Conservation (phyloP, 1,140 invertebrate species). For the Rhagoletis zephyria region DNA sequence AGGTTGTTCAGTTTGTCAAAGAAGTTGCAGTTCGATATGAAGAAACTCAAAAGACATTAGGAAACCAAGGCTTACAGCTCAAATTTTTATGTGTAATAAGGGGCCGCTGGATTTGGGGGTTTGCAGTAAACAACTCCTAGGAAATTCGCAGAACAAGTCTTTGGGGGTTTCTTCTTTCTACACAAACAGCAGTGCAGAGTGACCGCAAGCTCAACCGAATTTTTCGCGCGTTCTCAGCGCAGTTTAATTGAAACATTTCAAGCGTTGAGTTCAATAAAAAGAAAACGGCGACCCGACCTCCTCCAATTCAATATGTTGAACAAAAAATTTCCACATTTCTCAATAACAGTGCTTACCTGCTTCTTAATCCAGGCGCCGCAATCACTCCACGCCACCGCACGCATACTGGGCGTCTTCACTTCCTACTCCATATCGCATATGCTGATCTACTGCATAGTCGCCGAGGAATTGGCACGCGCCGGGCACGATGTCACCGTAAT, state of each 20-base stretch:
- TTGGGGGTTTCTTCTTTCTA: no score
- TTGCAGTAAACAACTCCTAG: no score
- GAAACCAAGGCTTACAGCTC: no score
- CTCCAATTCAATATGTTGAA: background rate
- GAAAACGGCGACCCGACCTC: no score
- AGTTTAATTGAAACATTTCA: background rate
- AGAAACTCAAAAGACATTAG: no score
- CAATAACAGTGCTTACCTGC: background rate
- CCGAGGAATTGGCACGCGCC: conserved; percentile 58
- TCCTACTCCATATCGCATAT: conserved; percentile 61
- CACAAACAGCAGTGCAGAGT: no score
- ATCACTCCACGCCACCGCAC: conserved; percentile 54
- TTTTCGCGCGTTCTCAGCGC: background rate
- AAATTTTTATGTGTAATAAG: no score
- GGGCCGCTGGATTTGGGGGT: no score
- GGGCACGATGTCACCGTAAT: conserved; percentile 64
- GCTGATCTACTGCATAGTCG: conserved; percentile 58
- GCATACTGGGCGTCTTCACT: conserved; percentile 62
- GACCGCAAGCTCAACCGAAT: no score
- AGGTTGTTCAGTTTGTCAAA: no score
- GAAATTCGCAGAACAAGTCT: no score
- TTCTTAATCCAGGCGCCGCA: background rate
- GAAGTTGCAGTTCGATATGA: no score
- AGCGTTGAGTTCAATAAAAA: background rate
- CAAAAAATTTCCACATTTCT: background rate